Evolutionary conservation across 2,888 invertebrate genomes (phyloP).

Genomic region (Empis livida): DNA sequence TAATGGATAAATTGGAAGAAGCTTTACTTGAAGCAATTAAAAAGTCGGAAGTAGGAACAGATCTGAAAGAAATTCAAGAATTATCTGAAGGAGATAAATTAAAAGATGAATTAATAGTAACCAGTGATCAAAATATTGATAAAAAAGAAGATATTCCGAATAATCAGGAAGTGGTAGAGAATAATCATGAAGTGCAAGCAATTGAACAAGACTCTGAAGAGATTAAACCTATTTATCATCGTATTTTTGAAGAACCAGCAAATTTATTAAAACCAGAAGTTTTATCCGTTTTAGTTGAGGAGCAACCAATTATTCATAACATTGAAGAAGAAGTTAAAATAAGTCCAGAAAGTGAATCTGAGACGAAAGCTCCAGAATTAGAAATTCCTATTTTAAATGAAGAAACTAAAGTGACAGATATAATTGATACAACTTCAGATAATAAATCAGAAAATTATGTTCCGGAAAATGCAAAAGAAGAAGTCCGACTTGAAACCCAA

Average conservation of each 20-base stretch:
- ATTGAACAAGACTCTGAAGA: constrained; percentile 13
- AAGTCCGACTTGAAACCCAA: no score
- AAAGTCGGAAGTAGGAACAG: neutral
- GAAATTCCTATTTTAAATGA: constrained; percentile 1
- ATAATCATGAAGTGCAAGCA: neutral
- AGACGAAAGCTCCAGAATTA: constrained; percentile 1
- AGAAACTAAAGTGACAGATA: neutral
- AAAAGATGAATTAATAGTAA: neutral
- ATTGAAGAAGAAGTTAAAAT: constrained; percentile 15
- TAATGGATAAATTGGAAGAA: neutral
- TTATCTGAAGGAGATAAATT: neutral
- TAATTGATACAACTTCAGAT: neutral
- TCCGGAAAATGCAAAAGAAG: no score
- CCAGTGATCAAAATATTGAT: neutral
- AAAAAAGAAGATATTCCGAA: constrained; percentile 10
- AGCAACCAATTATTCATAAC: constrained; percentile 36
- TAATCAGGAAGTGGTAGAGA: constrained; percentile 4
- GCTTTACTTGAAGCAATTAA: neutral
- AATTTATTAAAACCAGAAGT: constrained; percentile 15
- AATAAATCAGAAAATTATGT: no score
- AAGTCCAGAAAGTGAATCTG: neutral
- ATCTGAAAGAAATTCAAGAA: constrained; percentile 1
- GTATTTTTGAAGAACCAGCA: constrained; percentile 11
- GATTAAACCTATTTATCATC: constrained; percentile 25
- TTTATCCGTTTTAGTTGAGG: constrained; percentile 34